Conservation (phyloP, 2,888 invertebrate genomes). For the Nesidiocoris tenuis region DNA sequence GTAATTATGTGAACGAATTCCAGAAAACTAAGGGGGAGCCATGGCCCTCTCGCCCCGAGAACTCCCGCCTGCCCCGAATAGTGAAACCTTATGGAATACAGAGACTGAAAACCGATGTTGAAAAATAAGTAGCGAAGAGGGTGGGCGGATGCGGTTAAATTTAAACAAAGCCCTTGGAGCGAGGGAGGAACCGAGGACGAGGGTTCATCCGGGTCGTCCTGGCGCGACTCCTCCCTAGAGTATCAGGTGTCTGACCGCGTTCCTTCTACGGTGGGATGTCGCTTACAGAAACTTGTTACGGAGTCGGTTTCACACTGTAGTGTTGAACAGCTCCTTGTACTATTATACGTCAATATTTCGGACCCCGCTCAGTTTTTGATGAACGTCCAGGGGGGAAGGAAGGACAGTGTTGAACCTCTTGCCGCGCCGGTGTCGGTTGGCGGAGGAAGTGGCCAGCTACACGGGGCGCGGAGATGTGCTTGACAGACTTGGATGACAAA, state of each 20-base stretch:
- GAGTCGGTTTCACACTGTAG: background rate
- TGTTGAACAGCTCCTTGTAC: background rate
- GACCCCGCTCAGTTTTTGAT: background rate
- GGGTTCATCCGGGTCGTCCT: background rate
- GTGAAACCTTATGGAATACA: no score
- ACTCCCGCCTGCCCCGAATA: no score
- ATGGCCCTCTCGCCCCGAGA: no score
- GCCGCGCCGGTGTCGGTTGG: background rate
- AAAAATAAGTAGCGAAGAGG: no score
- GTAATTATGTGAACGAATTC: no score
- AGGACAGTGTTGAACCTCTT: background rate
- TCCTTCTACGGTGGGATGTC: background rate
- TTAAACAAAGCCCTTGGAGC: constrained; percentile 28
- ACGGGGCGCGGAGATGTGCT: constrained; percentile 21
- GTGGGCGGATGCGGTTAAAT: constrained; percentile 29
- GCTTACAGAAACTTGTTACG: background rate
- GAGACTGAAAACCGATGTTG: no score
- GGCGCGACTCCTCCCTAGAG: background rate
- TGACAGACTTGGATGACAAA: constrained; percentile 7
- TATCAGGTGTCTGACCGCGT: constrained; percentile 14
- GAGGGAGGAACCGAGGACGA: background rate
- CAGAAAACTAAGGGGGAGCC: no score
- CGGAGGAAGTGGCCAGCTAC: constrained; percentile 15
- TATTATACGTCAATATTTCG: background rate
- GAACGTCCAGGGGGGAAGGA: background rate